Evolutionary conservation across 2,888 invertebrate species (phyloP).

Genomic region (Morinoia aosen): DNA sequence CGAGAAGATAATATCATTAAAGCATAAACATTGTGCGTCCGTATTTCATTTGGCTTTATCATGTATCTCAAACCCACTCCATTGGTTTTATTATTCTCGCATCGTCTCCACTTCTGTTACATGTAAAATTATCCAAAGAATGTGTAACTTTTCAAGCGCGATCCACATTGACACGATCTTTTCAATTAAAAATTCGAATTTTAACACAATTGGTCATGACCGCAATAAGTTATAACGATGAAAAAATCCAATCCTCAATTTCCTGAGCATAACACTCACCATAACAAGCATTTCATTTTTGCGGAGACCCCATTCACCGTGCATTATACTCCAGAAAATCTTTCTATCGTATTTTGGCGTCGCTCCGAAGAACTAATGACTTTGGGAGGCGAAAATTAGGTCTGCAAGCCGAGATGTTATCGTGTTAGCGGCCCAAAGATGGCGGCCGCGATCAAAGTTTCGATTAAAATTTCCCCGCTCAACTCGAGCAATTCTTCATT

Average conservation of each 20-base stretch:
- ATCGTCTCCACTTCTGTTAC: too few relatives aligned
- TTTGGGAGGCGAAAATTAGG: slow-evolving; percentile 14
- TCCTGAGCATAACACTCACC: neutral
- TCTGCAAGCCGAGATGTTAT: slow-evolving; percentile 30
- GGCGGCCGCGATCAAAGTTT: slow-evolving; percentile 35
- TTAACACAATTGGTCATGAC: neutral
- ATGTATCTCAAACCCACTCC: too few relatives aligned
- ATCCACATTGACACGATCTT: neutral
- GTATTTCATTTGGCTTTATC: too few relatives aligned
- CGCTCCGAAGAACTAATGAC: slow-evolving; percentile 8
- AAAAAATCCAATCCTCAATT: neutral
- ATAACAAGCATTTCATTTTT: neutral
- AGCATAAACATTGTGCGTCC: too few relatives aligned
- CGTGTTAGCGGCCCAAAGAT: slow-evolving; percentile 44
- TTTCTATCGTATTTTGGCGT: neutral
- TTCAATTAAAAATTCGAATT: too few relatives aligned
- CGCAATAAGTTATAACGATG: neutral
- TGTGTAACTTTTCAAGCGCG: neutral
- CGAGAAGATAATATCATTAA: too few relatives aligned
- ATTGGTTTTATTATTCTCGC: too few relatives aligned
- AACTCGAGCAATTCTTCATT: slow-evolving; percentile 26
- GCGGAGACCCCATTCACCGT: neutral
- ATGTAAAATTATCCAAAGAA: neutral
- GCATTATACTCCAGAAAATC: neutral
- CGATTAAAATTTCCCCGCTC: slow-evolving; percentile 7